Conservation (phyloP, 2,888 invertebrate genomes). For the Craniophora ligustri region DNA sequence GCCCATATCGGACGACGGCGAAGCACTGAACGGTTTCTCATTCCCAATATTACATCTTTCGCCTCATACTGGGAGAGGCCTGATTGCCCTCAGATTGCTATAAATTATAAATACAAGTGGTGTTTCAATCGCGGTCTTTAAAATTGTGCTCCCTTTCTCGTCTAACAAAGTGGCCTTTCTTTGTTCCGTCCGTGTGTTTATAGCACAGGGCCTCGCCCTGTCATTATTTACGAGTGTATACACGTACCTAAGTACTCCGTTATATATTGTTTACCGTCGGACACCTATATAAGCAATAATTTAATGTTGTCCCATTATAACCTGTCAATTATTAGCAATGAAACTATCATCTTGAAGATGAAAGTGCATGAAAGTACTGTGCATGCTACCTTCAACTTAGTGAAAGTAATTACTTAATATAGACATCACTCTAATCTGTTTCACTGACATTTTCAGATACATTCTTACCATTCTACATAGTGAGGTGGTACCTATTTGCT, state of each 20-base stretch:
- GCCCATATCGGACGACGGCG: conserved; percentile 65
- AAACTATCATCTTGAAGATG: conserved; percentile 56
- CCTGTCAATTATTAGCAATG: conserved; percentile 51
- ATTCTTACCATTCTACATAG: conserved; percentile 21
- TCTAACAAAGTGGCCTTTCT: conserved; percentile 85
- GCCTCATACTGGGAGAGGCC: conserved; percentile 78
- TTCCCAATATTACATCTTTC: conserved; percentile 82
- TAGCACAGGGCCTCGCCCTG: conserved; percentile 65
- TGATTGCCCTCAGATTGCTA: conserved; percentile 85
- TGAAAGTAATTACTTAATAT: conserved; percentile 62
- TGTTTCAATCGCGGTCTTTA: conserved; percentile 82
- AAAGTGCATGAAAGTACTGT: conserved; percentile 58
- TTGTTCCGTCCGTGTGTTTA: conserved; percentile 75
- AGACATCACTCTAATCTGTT: conserved; percentile 56
- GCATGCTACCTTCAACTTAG: conserved; percentile 51
- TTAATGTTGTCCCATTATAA: conserved; percentile 56
- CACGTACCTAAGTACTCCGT: conserved; percentile 44
- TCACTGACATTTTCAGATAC: conserved; percentile 51
- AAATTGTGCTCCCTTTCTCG: conserved; percentile 86
- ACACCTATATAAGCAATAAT: conserved; percentile 49
- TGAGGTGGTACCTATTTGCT: conserved; percentile 6
- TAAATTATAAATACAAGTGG: conserved; percentile 85
- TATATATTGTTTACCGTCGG: conserved; percentile 54
- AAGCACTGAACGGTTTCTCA: conserved; percentile 77
- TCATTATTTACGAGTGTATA: conserved; percentile 63